Evolutionary conservation across 2,888 invertebrate species (phyloP), one percentile per base, ranked within the genome.

Genomic region (Cataglyphis albicans): DNA sequence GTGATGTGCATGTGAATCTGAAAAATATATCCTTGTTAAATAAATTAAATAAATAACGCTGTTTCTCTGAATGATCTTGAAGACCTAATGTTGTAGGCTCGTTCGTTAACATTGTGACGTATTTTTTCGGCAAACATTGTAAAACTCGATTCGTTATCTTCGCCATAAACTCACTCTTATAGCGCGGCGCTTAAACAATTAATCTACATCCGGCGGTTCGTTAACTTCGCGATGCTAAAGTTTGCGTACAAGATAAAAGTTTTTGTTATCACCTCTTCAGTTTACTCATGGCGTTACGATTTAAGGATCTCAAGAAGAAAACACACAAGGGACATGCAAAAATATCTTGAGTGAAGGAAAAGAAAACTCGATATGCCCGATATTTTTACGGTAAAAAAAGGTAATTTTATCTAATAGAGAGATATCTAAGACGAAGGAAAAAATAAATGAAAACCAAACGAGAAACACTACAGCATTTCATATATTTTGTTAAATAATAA

Each of bases 331-430:
- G 1, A 29, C 32, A 25, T 48, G n/a, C n/a, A 48, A 73, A 29
- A 41, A 67, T 57, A 25, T 55, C 52, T 9, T n/a, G 18, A 70
- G 25, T 29, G 35, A 73, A 38, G 29, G n/a, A 9, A 68, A 73
- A 80, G 73, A 76, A 84, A 81, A 73, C 81, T 0, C 21, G 21
- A 83, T 80, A 73, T 84, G 83, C 6, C 86, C 83, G 84, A 81
- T 76, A 88, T 86, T 89, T 89, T 89, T 89, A 87, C 86, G 83
- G 82, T 85, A 87, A 82, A 76, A 88, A 90, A 90, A 85, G 88
- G 89, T 89, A 86, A 90, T 91, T 87, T 90, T 87, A 89, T 89
- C 88, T 87, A 44, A 25, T 7, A 18, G 10, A 12, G 0, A 41
- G 7, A 15, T 15, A 7, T 63, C 15, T 64, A 18, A 48, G 29